Evolutionary conservation across 2,888 invertebrate genomes (phyloP), one percentile per base, ranked within the genome.

Genomic region (Mamestra brassicae): DNA sequence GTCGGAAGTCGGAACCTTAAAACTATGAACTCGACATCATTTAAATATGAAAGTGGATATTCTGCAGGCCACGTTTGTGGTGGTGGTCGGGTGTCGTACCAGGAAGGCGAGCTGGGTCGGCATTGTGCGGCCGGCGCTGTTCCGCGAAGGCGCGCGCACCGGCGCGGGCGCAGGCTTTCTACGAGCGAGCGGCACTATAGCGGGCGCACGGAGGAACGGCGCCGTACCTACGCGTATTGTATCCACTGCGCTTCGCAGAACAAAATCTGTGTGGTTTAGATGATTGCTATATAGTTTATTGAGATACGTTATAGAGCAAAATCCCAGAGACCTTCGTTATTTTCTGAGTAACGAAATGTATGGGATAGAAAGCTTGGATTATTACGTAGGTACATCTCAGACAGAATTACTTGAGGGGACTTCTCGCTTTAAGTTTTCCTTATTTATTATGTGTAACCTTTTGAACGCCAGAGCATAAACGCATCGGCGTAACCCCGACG

Each of bases 71-170:
- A 15, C 34, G 50, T 72, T 67, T 58, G 55, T 60, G 70, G 71
- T 73, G 78, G 71, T 63, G 54, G 62, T 64, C 61, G 71, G 55
- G 63, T 74, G 69, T 68, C 54, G 83, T 90, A 90, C 89, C 87
- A 87, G 89, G 90, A 90, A 90, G 85, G 84, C 85, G 72, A 81
- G 81, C 82, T 84, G 82, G 76, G 85, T 81, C 85, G 81, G 80
- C 78, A 88, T 90, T 89, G 89, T 89, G 85, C 77, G 74, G 74
- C 75, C 61, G 50, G 65, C 72, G 78, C 42, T 61, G 61, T 90
- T 90, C 90, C 57, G 71, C 90, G 90, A 90, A 90, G 75, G 57
- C 71, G 63, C 78, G 77, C 79, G 76, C 71, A 63, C 45, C 78
- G 67, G 58, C 80, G 64, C 75, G 50, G 61, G 83, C 85, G 80